Base-by-base conservation (phyloP, 2,888 invertebrate genomes). In the Acanthosoma haemorrhoidale region DNA sequence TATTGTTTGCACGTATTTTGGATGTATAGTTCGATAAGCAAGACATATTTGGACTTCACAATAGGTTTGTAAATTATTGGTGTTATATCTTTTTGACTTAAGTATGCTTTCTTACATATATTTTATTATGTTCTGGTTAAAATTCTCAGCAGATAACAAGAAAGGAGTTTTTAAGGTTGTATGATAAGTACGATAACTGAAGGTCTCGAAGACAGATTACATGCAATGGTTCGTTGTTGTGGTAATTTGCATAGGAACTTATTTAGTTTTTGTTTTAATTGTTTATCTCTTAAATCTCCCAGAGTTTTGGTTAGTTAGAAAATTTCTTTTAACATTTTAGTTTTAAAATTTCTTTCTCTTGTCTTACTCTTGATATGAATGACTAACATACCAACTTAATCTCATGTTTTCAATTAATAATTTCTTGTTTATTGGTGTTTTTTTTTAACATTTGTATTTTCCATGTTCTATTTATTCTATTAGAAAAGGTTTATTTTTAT, bases 131-230 rank as follows among this genome's bases (percentile, higher is more conserved):
- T 51, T 51, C 51, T 51, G 51, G 25, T 51, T 51, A 51, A 51
- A 51, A 51, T 51, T 51, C 51, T 51, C 29, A 51, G 51, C 51
- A 51, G 51, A 51, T 51, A 51, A 25, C 25, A 25, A 51, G 43
- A 51, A 51, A 51, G 51, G 51, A 51, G 51, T 51, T 51, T n/a
- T 51, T 51, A 51, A 51, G 51, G 25, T 51, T 51, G 51, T 51
- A 25, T 51, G 51, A 51, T 51, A 51, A 51, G 51, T 51, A 51
- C 51, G 21, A 51, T 25, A 51, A 25, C 51, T 25, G 51, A 51
- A 25, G 51, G 51, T 51, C 51, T n/a, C 51, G 29, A 25, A 21
- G 29, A 25, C 51, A 51, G 51, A 51, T 43, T 51, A 51, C 51
- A 25, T 51, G 51, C 51, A 51, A 51, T 51, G 51, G 51, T 51